Evolutionary conservation across 2,113 vertebrate genomes (phyloP).

Genomic region (Notechis scutatus): DNA sequence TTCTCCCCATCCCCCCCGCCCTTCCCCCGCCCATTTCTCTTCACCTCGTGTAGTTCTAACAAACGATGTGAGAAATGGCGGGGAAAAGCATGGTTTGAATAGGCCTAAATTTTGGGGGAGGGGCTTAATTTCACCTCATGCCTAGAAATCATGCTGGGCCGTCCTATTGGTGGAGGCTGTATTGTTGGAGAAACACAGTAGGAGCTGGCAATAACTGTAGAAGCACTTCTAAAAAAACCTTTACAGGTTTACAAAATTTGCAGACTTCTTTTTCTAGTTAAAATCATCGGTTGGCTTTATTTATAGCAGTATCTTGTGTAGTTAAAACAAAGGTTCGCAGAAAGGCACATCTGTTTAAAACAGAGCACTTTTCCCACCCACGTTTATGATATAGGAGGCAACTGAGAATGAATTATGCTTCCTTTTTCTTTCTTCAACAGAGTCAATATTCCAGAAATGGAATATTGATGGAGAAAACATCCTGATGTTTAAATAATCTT

Average conservation of each 20-base stretch:
- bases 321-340: neutral
- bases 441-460: neutral
- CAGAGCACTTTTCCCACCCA: neutral
- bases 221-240: neutral
- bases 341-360: neutral
- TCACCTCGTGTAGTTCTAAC: too few relatives aligned
- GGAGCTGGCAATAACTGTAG: neutral
- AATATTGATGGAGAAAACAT: too few relatives aligned
- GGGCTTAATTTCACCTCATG: too few relatives aligned
- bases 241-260: neutral
- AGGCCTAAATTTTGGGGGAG: too few relatives aligned
- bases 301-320: neutral
- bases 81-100: too few relatives aligned
- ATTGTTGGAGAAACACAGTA: neutral
- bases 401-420: neutral
- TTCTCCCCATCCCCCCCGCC: too few relatives aligned
- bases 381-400: neutral
- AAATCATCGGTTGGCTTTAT: neutral
- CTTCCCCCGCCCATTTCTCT: too few relatives aligned
- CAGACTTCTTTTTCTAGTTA: neutral
- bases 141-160: too few relatives aligned
- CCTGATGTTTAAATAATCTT: neutral
- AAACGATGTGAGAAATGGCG: too few relatives aligned
- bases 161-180: too few relatives aligned
- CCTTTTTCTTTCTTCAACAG: neutral